Conservation (phyloP, 2,888 invertebrate genomes). For the Eremobia ochroleuca region DNA sequence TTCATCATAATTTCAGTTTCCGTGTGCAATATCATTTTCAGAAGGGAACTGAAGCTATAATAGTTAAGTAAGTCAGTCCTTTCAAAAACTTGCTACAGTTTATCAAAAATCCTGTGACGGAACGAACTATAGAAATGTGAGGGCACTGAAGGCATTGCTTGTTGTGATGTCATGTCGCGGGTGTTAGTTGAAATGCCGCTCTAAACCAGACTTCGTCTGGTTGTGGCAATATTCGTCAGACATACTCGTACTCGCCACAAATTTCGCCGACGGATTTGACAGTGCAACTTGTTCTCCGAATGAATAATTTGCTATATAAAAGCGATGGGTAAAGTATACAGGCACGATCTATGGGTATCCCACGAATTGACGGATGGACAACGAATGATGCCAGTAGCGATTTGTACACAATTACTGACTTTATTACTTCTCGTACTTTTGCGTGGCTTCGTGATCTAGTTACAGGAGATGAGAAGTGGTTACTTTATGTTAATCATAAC, state of each 20-base stretch:
- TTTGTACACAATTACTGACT: too few species aligned
- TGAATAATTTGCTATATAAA: too few species aligned
- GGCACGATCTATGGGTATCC: too few species aligned
- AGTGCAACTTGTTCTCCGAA: background rate
- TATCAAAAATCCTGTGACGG: background rate
- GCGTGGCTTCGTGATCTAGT: too few species aligned
- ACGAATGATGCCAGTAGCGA: too few species aligned
- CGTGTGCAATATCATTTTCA: background rate
- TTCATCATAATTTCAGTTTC: background rate
- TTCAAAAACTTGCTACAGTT: background rate
- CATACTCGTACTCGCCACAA: background rate
- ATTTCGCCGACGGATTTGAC: constrained; percentile 6
- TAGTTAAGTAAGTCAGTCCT: background rate
- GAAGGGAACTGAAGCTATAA: background rate
- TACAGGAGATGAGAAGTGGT: too few species aligned
- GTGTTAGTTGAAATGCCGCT: constrained; percentile 47
- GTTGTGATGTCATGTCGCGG: background rate
- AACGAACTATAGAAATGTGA: background rate
- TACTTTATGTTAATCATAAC: too few species aligned
- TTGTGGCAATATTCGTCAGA: constrained; percentile 22
- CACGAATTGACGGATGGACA: too few species aligned
- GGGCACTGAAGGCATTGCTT: background rate
- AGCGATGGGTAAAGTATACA: too few species aligned
- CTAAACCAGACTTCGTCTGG: constrained; percentile 20
- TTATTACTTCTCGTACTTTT: too few species aligned